Percentiles rank a stretch among this genome's conserved stretches.
Conservation (phyloP, 2,797 vertebrate genomes). For the Coregonus ussuriensis region DNA sequence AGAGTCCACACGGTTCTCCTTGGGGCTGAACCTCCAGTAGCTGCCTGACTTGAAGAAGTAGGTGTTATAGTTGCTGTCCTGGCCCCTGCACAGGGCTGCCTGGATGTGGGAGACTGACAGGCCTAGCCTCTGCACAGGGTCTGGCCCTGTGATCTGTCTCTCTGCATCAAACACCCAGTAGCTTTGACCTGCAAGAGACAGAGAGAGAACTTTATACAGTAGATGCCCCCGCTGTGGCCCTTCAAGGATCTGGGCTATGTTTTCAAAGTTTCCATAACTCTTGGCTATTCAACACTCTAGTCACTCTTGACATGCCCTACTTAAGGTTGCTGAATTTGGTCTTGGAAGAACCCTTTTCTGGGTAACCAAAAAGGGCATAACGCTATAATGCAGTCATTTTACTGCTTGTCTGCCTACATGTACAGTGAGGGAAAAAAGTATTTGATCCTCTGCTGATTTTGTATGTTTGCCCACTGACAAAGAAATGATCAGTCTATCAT, state of each 20-base stretch:
- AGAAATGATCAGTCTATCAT: too few relatives aligned
- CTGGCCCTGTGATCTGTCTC: constrained; percentile 83
- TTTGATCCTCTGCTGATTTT: too few relatives aligned
- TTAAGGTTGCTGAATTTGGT: not conserved
- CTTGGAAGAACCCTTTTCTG: constrained; percentile 8
- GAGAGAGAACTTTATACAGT: not conserved
- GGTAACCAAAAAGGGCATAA: not conserved
- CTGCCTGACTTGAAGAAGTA: constrained; percentile 87
- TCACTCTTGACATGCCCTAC: not conserved
- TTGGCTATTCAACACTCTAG: too few relatives aligned
- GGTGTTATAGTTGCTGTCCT: constrained; percentile 83
- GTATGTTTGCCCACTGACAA: too few relatives aligned
- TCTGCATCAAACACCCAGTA: constrained; percentile 93
- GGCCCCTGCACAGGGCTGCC: constrained; percentile 88
- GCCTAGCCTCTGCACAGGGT: constrained; percentile 78
- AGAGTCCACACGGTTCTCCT: constrained; percentile 77
- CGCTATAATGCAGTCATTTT: not conserved
- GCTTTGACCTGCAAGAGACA: constrained; percentile 56
- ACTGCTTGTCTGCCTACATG: not conserved
- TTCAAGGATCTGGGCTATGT: too few relatives aligned
- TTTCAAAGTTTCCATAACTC: too few relatives aligned
- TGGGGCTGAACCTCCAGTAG: constrained; percentile 90
- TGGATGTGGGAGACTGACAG: constrained; percentile 78
- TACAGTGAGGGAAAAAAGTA: too few relatives aligned
- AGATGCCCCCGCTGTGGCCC: not conserved